Percentiles rank a stretch among this genome's conserved stretches.
These are phyloP conservation scores for Marmota flaviventris DNA, from an alignment of 2,113 vertebrate species.

Conservation along the genomic window DNA sequence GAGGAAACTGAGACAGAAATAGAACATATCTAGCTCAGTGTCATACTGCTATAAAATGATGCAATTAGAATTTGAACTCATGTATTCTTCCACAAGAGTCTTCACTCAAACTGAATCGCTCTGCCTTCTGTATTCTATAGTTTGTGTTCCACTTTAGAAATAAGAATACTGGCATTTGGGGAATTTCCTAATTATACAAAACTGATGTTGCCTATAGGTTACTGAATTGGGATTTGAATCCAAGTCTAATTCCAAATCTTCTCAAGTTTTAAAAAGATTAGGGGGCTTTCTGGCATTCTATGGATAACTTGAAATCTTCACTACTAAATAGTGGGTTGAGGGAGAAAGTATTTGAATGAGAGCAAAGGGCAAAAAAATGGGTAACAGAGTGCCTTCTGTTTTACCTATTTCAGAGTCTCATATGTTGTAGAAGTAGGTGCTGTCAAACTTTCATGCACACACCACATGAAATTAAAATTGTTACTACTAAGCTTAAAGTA, in stretches of 20 bases:
- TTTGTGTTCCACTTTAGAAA: background rate
- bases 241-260: background rate
- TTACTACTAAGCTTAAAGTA: background rate
- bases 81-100: background rate
- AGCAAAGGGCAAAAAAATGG: background rate
- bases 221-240: background rate
- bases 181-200: background rate
- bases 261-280: background rate
- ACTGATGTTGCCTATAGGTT: background rate
- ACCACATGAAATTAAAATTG: background rate
- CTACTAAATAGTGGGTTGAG: background rate
- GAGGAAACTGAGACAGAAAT: background rate
- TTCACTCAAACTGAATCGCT: too few species aligned
- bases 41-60: background rate
- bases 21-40: background rate
- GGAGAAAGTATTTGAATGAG: background rate
- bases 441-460: background rate
- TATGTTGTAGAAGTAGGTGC: background rate
- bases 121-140: background rate
- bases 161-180: background rate
- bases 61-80: background rate
- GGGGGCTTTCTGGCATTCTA: background rate
- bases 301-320: background rate
- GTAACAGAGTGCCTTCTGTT: background rate
- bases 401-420: background rate